A percentile compares a stretch with the other conserved stretches of the same genome.
Evolutionary conservation across 1,140 invertebrate species (phyloP).

Genomic region (Oedothorax gibbosus): DNA sequence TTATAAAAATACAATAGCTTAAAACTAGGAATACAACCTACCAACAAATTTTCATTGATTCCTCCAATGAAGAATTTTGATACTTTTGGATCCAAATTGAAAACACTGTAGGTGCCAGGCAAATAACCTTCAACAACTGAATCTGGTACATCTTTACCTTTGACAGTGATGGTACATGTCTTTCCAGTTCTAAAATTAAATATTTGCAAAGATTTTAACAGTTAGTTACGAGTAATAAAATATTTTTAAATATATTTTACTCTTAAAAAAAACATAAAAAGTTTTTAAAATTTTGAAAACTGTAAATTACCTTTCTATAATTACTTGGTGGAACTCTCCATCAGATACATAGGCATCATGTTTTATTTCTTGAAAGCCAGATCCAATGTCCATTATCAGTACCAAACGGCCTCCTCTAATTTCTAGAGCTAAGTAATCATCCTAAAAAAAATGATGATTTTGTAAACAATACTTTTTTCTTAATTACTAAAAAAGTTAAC

Average conservation of each 20-base stretch:
- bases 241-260: not conserved
- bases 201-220: not conserved
- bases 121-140: conserved; percentile 74
- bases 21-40: not conserved
- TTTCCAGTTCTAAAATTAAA: conserved; percentile 79
- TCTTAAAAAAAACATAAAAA: not conserved
- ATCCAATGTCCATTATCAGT: conserved; percentile 88
- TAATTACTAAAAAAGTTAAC: too few species aligned
- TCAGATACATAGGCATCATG: conserved; percentile 78
- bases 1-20: not conserved
- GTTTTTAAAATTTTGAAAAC: not conserved
- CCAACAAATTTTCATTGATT: conserved; percentile 73
- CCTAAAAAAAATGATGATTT: conserved; percentile 70
- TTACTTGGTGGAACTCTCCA: conserved; percentile 87
- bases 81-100: conserved; percentile 86
- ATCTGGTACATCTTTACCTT: conserved; percentile 76
- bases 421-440: conserved; percentile 94
- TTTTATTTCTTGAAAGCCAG: conserved; percentile 79
- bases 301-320: conserved; percentile 80
- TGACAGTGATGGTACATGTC: conserved; percentile 76
- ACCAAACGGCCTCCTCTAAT: conserved; percentile 88
- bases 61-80: conserved; percentile 93
- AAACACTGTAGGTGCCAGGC: conserved; percentile 79
- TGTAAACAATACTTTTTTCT: not conserved
- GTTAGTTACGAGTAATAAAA: not conserved